Conservation (phyloP, 2,888 invertebrate species). For the Hermodice carunculata region DNA sequence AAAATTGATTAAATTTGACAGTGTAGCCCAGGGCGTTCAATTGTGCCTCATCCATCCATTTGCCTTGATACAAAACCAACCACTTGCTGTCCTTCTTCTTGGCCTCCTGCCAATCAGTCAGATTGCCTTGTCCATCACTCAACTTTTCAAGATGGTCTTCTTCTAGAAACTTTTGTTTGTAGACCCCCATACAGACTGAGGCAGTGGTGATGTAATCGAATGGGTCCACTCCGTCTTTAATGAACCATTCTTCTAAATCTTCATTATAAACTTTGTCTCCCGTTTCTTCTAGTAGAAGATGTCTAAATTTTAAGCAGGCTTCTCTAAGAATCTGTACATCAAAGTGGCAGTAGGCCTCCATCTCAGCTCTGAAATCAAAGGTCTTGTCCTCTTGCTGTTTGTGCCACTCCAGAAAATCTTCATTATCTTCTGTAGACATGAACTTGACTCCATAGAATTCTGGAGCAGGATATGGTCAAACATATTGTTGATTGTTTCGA, state of each 20-base stretch:
- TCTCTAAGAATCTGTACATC: slow-evolving; percentile 9
- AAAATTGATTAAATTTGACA: not conserved
- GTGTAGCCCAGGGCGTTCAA: not conserved
- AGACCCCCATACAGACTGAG: slow-evolving; percentile 32
- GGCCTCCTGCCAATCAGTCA: not conserved
- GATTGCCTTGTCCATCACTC: not conserved
- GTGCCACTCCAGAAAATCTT: not conserved
- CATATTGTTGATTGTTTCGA: not conserved
- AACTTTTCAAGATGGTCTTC: not conserved
- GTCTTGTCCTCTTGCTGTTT: not conserved
- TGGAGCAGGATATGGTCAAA: not conserved
- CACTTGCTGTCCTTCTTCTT: not conserved
- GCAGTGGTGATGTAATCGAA: slow-evolving; percentile 36
- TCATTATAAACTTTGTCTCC: not conserved
- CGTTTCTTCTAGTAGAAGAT: not conserved
- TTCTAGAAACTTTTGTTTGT: slow-evolving; percentile 21
- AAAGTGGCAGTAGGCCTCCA: not conserved
- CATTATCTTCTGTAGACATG: not conserved
- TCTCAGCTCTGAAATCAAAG: not conserved
- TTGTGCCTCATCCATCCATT: not conserved
- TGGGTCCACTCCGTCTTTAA: slow-evolving; percentile 36
- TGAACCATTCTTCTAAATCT: too few species aligned
- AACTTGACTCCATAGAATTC: not conserved
- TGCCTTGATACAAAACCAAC: not conserved
- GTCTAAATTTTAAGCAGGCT: not conserved